Conservation (phyloP, 1,140 invertebrate species). For the Zaprionus tsacasi region DNA sequence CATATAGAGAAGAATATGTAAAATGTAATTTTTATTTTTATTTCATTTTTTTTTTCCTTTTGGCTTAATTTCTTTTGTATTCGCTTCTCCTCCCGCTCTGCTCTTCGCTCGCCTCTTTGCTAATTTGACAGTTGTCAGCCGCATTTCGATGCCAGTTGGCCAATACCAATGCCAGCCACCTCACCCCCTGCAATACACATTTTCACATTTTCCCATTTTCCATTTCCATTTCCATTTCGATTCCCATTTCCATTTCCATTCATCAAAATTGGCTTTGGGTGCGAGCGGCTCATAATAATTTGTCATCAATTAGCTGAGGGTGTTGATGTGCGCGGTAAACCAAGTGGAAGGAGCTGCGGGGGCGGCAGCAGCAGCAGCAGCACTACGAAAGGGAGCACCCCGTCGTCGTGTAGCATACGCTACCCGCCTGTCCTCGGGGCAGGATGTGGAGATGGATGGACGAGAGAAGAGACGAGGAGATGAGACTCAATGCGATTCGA, state of each 20-base stretch:
- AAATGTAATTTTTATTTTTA: conserved; percentile 46
- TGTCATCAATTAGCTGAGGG: conserved; percentile 82
- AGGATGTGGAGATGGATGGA: conserved; percentile 19
- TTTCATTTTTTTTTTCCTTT: conserved; percentile 49
- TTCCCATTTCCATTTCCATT: conserved; percentile 58
- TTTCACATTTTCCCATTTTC: conserved; percentile 41
- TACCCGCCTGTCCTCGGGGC: conserved; percentile 19
- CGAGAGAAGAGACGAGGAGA: not conserved
- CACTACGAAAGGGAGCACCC: conserved; percentile 49
- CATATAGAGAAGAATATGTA: too few relatives aligned
- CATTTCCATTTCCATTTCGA: conserved; percentile 37
- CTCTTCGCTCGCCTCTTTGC: conserved; percentile 37
- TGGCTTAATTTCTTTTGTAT: conserved; percentile 74
- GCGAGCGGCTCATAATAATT: conserved; percentile 78
- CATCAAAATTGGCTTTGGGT: conserved; percentile 81
- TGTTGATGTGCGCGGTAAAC: conserved; percentile 82
- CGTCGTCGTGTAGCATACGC: conserved; percentile 65
- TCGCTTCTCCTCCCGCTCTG: conserved; percentile 1
- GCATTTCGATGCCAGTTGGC: conserved; percentile 54
- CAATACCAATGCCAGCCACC: conserved; percentile 15
- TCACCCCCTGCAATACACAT: not conserved
- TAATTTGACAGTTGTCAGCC: conserved; percentile 79
- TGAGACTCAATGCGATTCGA: conserved; percentile 41
- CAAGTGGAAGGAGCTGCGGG: conserved; percentile 63
- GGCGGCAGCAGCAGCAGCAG: not conserved